A percentile compares a stretch with the other conserved stretches of the same genome.
phyloP scores from a whole-genome alignment of 2,113 vertebrate genomes.

The Greenwoodochromis staneri region DNA sequence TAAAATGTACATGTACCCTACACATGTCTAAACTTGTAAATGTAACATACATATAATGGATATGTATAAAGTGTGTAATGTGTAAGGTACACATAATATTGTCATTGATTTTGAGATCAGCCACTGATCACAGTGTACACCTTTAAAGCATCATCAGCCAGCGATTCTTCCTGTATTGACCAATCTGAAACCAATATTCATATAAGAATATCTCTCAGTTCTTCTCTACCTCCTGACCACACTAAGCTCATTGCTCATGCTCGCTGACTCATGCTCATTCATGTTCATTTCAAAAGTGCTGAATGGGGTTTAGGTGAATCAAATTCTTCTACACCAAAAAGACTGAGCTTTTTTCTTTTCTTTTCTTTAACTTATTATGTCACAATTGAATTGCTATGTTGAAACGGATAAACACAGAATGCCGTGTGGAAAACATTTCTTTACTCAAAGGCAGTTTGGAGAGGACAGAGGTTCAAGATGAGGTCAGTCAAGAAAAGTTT shows the following conservation, averaged over 20 bases:
- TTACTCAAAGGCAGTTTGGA: neutral
- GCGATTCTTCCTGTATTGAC: no score
- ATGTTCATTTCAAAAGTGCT: neutral
- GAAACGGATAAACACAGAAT: neutral
- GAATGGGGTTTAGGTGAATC: neutral
- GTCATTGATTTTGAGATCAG: neutral
- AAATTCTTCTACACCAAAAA: neutral
- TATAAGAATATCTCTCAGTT: neutral
- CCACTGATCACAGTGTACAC: neutral
- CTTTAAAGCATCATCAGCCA: neutral
- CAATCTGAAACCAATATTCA: neutral
- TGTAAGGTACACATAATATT: neutral
- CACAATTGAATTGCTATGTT: neutral
- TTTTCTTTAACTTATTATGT: neutral
- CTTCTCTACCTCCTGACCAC: neutral
- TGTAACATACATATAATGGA: neutral
- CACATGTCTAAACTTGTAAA: neutral
- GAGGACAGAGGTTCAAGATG: neutral
- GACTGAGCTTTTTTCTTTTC: neutral
- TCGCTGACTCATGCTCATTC: neutral
- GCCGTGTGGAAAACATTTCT: neutral
- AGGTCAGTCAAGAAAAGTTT: conserved; percentile 1
- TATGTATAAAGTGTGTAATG: neutral
- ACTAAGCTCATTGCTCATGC: neutral
- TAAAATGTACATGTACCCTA: neutral